Percentiles rank a stretch among this genome's conserved stretches.
These are phyloP conservation scores for Calliphora vomitoria DNA, from an alignment of 2,888 invertebrate genomes.

Conservation along the genomic window DNA sequence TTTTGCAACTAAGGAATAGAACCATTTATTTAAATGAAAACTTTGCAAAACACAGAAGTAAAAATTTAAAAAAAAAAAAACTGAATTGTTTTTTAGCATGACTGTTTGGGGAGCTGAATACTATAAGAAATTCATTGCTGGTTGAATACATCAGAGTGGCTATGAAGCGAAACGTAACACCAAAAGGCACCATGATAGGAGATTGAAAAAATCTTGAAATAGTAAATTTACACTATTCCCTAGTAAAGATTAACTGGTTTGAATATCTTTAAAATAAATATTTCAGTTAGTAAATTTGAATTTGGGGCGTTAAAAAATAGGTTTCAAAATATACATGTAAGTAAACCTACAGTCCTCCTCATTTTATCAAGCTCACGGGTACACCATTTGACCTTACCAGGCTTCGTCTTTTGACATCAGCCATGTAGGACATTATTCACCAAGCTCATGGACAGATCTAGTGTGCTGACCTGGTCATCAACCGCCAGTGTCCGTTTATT, in stretches of 20 bases:
- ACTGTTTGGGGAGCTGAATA: not conserved
- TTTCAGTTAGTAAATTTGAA: not conserved
- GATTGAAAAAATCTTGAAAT: not conserved
- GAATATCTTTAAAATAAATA: not conserved
- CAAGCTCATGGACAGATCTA: no score
- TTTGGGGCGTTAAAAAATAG: no score
- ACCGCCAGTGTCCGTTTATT: no score
- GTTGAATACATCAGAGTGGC: constrained; percentile 12
- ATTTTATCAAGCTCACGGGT: no score
- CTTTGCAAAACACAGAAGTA: not conserved
- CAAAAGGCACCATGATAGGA: not conserved
- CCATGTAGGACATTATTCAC: no score
- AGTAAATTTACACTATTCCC: constrained; percentile 6
- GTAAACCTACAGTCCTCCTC: no score
- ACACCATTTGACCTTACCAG: no score
- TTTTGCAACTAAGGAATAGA: constrained; percentile 42
- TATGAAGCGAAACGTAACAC: constrained; percentile 43
- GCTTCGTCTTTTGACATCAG: no score
- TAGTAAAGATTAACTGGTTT: not conserved
- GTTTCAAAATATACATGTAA: no score
- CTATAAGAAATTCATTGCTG: not conserved
- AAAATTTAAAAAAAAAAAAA: not conserved
- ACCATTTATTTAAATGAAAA: constrained; percentile 26
- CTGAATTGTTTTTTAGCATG: not conserved
- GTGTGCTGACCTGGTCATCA: no score